Evolutionary conservation across 2,797 vertebrate genomes (phyloP).

Genomic region (Myioborus miniatus): DNA sequence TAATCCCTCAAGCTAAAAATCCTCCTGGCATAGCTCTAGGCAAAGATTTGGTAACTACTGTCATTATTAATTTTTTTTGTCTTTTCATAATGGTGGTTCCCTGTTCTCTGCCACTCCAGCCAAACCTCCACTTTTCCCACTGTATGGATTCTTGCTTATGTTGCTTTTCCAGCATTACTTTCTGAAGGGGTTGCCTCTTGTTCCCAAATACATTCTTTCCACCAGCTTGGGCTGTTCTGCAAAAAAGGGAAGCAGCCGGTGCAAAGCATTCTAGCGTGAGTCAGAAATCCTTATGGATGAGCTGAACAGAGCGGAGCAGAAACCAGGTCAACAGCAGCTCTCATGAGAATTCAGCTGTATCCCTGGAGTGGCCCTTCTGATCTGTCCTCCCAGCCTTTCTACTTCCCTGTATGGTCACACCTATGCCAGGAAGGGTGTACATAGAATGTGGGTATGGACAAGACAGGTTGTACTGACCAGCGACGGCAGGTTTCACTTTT

Average conservation of each 20-base stretch:
- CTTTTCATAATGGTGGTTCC: background rate
- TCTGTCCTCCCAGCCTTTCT: background rate
- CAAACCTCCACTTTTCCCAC: background rate
- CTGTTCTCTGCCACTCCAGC: background rate
- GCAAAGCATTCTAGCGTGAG: background rate
- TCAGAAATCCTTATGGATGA: slow-evolving; percentile 9
- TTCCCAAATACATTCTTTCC: background rate
- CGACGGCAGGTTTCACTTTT: background rate
- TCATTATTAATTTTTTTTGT: background rate
- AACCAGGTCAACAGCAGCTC: slow-evolving; percentile 11
- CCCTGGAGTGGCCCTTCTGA: background rate
- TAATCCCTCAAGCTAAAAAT: background rate
- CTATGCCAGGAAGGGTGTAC: background rate
- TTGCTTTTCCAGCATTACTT: background rate
- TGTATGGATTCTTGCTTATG: background rate
- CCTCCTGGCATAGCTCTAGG: background rate
- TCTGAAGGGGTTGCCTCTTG: background rate
- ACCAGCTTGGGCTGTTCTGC: background rate
- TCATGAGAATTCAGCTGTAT: background rate
- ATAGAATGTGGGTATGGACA: background rate
- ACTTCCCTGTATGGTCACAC: background rate
- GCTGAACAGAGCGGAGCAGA: background rate
- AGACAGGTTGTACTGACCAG: background rate
- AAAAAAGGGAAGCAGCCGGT: background rate
- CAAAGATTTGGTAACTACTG: background rate